Evolutionary conservation across 2,888 invertebrate species (phyloP).

Genomic region (Thereva nobilitata): DNA sequence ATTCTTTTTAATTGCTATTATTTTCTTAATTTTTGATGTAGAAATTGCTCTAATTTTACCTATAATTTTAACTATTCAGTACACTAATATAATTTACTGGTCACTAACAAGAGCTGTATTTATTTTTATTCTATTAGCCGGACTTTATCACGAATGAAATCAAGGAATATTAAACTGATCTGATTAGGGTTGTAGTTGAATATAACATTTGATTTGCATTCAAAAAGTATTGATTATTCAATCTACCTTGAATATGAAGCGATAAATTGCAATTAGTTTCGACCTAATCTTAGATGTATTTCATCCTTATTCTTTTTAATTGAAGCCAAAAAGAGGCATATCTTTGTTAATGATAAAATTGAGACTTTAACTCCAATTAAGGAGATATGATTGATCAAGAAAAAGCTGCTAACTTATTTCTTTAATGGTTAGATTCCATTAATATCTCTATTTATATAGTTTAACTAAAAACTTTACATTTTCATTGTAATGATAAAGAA

Average conservation of each 20-base stretch:
- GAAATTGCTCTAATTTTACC: constrained; percentile 70
- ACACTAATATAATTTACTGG: constrained; percentile 50
- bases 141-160: constrained; percentile 62
- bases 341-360: constrained; percentile 68
- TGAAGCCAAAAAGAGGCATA: constrained; percentile 62
- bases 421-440: constrained; percentile 60
- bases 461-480: constrained; percentile 65
- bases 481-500: constrained; percentile 64
- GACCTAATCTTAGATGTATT: constrained; percentile 58
- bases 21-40: constrained; percentile 75
- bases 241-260: constrained; percentile 58
- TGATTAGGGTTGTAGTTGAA: constrained; percentile 58
- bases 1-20: constrained; percentile 69
- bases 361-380: constrained; percentile 63
- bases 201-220: constrained; percentile 60
- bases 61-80: constrained; percentile 59
- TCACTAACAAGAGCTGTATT: constrained; percentile 54
- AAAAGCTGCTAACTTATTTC: constrained; percentile 69
- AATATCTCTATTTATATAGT: constrained; percentile 66
- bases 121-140: constrained; percentile 61
- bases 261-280: constrained; percentile 61
- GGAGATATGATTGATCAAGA: constrained; percentile 61
- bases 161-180: constrained; percentile 66
- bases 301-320: constrained; percentile 60
- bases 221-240: constrained; percentile 58